Evolutionary conservation across 1,140 invertebrate genomes (phyloP), one percentile per base, ranked within the genome.

Genomic region (Archivesica marissinica): DNA sequence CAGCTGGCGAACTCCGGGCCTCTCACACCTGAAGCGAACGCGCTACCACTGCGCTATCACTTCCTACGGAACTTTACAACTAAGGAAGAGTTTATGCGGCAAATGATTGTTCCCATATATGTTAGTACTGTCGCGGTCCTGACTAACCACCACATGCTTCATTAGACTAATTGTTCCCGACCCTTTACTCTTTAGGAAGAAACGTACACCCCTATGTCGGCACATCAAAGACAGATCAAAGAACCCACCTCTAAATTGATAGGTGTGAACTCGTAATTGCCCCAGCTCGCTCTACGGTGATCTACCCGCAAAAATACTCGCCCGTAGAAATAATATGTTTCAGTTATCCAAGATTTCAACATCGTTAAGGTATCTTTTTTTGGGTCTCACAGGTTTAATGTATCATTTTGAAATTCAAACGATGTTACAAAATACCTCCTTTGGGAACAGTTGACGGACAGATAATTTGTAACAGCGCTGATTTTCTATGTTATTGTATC

Each of bases 201-300:
- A 79, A 79, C 44, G 23, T 79, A 79, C 77, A 79, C 77, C 77
- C 39, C 56, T 52, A 23, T 68, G 77, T 79, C 77, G 77, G 77
- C 77, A 79, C 77, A 64, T 79, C 77, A 79, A 79, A 79, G 33
- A 61, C 66, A 79, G 77, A 79, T 79, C 77, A 79, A 79, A 79
- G 59, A n/a, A 33, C 66, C 77, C 77, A 61, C 77, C 77, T 79
- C 38, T 66, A 66, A 79, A 79, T 66, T 79, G 77, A 79, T 79
- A 79, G 74, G 77, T 79, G 77, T 79, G 77, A 79, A 79, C 41
- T 59, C 15, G 23, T 79, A 79, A 79, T 79, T 79, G 52, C 77
- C 30, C 56, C 38, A 79, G 68, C 56, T 79, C 44, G 35, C 77
- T 35, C 56, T 20, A 68, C 77, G 39, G 77, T 68, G 77, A 79